phyloP scores from a whole-genome alignment of 2,888 invertebrate genomes.

The Amphipoea lucens region DNA sequence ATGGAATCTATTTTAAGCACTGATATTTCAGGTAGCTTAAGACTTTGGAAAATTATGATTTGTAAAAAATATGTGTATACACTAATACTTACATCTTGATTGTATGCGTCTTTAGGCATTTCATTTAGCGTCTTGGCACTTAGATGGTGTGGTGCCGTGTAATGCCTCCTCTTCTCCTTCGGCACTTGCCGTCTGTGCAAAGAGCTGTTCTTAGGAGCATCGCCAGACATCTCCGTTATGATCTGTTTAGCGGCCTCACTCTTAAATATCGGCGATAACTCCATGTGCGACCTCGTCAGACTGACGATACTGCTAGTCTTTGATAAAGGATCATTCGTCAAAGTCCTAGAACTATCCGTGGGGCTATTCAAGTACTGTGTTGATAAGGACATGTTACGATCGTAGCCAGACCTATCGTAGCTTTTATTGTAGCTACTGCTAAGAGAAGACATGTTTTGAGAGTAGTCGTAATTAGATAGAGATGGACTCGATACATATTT shows the following conservation, averaged over 20 bases:
- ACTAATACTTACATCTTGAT: conserved; percentile 85
- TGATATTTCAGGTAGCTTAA: not conserved
- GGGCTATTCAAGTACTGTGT: conserved; percentile 87
- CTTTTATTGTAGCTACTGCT: conserved; percentile 85
- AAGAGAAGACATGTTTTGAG: conserved; percentile 84
- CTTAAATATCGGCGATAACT: conserved; percentile 95
- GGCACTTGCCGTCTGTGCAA: conserved; percentile 93
- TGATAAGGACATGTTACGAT: conserved; percentile 83
- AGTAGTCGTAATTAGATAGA: conserved; percentile 86
- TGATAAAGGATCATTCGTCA: conserved; percentile 87
- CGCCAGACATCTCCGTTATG: conserved; percentile 94
- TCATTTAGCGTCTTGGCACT: conserved; percentile 91
- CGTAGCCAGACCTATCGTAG: conserved; percentile 83
- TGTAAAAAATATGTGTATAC: not conserved
- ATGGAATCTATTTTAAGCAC: not conserved
- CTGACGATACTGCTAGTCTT: conserved; percentile 88
- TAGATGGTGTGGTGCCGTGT: conserved; percentile 95
- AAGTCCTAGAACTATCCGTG: conserved; percentile 85
- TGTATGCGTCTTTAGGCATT: conserved; percentile 86
- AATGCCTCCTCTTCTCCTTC: conserved; percentile 95
- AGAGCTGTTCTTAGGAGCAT: conserved; percentile 90
- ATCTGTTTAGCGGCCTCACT: conserved; percentile 96
- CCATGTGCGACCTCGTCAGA: conserved; percentile 85
- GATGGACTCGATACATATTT: conserved; percentile 88
- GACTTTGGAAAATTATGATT: not conserved